Base-by-base conservation (phyloP, 2,797 vertebrate species). In the Sebastes diaconus region DNA sequence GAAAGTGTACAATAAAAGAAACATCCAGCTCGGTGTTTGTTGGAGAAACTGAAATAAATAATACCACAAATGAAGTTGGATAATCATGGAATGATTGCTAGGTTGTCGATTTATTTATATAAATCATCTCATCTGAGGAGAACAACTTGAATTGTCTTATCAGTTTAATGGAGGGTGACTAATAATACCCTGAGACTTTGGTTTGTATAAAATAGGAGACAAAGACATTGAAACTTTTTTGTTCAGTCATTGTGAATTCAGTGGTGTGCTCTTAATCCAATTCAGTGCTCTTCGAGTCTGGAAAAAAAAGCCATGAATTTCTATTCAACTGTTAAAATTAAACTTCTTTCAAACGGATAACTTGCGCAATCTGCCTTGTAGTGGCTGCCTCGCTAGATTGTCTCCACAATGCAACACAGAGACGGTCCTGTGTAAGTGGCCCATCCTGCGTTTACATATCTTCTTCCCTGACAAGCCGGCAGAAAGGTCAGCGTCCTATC, bases 401-500 rank as follows among this genome's bases (percentile, higher is more conserved):
- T 93, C 90, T 84, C 86, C 75, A 81, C 89, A 93, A 96, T 95
- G 94, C 81, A 94, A 92, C 94, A 95, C 64, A 30, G 76, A 80
- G 84, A 83, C 32, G 71, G 77, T 77, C 63, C 89, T 0, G 27
- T 59, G 88, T 79, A 71, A 81, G 80, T 81, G 88, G 74, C 80
- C 77, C 60, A 46, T 85, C 72, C 83, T 27, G 85, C 60, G 90
- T 94, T 94, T 94, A 94, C 89, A 91, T 95, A 93, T 95, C 95
- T 93, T 92, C 94, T 95, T 94, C 91, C 89, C 82, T 58, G 87
- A 84, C 90, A 87, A 94, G 92, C 94, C 94, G 85, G 86, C 93
- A 93, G 93, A 96, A 97, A 97, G 95, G 96, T 97, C 95, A 96
- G 83, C 90, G 80, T 94, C 90, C 87, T 68, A 90, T 95, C 96